A percentile compares a stretch with the other conserved stretches of the same genome.
Conservation (phyloP, 2,888 invertebrate genomes). For the Sphaerophoria taeniata region DNA sequence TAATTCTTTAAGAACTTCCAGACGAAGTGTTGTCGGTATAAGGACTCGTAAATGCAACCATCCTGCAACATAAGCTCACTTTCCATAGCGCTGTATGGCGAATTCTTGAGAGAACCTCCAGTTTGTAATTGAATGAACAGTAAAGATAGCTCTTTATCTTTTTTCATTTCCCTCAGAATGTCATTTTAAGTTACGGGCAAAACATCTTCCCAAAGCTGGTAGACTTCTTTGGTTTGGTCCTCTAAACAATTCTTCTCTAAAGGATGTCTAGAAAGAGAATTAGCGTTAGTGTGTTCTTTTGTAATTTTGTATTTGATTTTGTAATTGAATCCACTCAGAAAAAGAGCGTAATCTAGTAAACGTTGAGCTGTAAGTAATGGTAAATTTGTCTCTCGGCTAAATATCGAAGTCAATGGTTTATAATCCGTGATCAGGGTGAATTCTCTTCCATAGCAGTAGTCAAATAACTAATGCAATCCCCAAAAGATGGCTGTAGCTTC, state of each 20-base stretch:
- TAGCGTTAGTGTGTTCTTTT: slow-evolving; percentile 4
- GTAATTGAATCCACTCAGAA: slow-evolving; percentile 11
- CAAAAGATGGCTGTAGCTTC: slow-evolving; percentile 51
- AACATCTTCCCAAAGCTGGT: slow-evolving; percentile 19
- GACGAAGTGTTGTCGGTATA: not conserved
- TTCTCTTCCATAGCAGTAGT: slow-evolving; percentile 37
- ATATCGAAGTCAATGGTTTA: slow-evolving; percentile 29
- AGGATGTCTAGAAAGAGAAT: slow-evolving; percentile 13
- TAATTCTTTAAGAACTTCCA: not conserved
- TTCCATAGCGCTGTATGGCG: slow-evolving; percentile 18
- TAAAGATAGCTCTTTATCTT: slow-evolving; percentile 25
- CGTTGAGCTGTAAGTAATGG: slow-evolving; percentile 12
- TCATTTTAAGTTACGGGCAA: slow-evolving; percentile 17
- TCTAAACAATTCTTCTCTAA: not conserved
- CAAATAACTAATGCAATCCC: slow-evolving; percentile 40
- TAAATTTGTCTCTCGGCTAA: slow-evolving; percentile 1
- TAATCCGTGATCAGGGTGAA: slow-evolving; percentile 42
- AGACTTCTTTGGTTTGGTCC: not conserved
- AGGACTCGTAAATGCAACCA: not conserved
- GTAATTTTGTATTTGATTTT: slow-evolving; percentile 3
- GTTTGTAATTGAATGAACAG: slow-evolving; percentile 13
- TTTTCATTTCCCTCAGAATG: slow-evolving; percentile 21
- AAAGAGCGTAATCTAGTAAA: slow-evolving; percentile 14
- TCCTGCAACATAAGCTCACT: slow-evolving; percentile 30
- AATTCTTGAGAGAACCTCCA: not conserved